Conservation (phyloP, 2,113 vertebrate species). For the Furnarius figulus region DNA sequence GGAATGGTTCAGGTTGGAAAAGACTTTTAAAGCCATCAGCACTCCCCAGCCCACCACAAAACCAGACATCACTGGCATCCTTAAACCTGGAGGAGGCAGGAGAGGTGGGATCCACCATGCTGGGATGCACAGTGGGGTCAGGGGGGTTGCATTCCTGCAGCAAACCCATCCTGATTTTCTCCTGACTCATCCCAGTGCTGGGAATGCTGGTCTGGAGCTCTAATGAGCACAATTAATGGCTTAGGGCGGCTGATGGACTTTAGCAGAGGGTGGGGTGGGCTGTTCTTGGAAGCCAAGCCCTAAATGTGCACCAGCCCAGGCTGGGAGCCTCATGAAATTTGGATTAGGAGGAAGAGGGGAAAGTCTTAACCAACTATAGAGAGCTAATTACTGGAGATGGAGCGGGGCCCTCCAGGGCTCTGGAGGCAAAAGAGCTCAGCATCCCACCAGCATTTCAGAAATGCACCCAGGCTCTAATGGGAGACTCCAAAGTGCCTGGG, state of each 20-base stretch:
- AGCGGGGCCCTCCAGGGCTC: not conserved
- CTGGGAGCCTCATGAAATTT: slow-evolving; percentile 9
- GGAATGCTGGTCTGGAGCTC: not conserved
- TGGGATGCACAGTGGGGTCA: not conserved
- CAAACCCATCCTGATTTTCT: not conserved
- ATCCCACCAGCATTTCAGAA: not conserved
- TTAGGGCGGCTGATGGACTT: not conserved
- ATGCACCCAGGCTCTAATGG: not conserved
- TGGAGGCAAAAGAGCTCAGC: not conserved
- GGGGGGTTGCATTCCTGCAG: not conserved
- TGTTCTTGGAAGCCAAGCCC: not conserved
- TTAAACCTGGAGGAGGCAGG: not conserved
- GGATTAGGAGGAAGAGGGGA: slow-evolving; percentile 1
- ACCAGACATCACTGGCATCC: not conserved
- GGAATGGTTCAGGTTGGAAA: not conserved
- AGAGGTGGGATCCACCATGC: not conserved
- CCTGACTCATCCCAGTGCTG: not conserved
- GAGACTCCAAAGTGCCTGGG: not conserved
- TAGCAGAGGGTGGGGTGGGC: not conserved
- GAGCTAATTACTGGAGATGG: slow-evolving; percentile 15
- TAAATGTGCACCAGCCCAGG: not conserved
- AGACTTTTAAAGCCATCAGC: not conserved
- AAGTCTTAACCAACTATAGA: not conserved
- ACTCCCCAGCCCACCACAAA: not conserved
- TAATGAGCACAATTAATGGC: not conserved